Evolutionary conservation across 2,113 vertebrate species (phyloP).

Genomic region (Muntiacus muntjak): DNA sequence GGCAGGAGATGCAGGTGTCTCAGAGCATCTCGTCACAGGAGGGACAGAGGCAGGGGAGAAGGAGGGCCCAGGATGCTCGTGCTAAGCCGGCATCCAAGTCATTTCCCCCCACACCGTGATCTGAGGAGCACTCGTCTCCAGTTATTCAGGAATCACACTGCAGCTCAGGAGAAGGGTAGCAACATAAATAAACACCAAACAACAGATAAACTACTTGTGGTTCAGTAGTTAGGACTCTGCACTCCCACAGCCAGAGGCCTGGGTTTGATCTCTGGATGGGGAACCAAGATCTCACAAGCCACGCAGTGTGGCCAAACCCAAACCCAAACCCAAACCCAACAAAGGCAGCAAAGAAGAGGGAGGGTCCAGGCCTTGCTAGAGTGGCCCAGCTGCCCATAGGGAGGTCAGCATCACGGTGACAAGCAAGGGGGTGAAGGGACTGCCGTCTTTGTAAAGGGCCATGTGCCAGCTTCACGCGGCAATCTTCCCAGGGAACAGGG

Average conservation of each 20-base stretch:
- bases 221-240: background rate
- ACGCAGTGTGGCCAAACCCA: background rate
- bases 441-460: background rate
- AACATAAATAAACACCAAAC: background rate
- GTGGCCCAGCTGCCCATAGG: background rate
- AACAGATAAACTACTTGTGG: background rate
- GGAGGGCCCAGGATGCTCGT: background rate
- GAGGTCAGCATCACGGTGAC: accelerated
- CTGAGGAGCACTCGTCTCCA: background rate
- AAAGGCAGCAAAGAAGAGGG: background rate
- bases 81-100: background rate
- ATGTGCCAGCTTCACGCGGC: background rate
- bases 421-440: background rate
- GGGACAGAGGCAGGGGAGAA: background rate
- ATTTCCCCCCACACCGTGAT: background rate
- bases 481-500: accelerated
- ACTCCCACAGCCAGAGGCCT: background rate
- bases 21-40: background rate
- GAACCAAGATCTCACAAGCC: background rate
- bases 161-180: background rate
- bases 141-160: background rate
- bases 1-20: background rate
- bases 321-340: background rate
- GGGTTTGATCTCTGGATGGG: background rate
- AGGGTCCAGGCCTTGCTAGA: too few species aligned